phyloP scores from a whole-genome alignment of 2,888 invertebrate species.

The Philhelius pedissequus region DNA sequence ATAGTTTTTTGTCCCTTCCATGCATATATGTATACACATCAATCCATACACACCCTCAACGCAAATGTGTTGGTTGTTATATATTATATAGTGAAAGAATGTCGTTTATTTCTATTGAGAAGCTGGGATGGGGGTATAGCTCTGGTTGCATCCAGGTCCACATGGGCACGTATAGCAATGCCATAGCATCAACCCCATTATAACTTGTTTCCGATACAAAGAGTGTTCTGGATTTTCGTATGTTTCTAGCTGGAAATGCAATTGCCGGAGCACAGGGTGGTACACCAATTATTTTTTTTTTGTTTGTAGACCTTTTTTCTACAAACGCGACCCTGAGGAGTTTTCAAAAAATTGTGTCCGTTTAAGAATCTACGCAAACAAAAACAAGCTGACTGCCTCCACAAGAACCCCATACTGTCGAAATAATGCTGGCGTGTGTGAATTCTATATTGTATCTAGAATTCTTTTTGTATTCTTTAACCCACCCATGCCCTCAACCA shows the following conservation, averaged over 20 bases:
- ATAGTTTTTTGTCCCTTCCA: conserved; percentile 1
- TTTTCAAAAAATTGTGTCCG: conserved; percentile 57
- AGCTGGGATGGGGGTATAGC: background rate
- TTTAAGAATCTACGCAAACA: conserved; percentile 58
- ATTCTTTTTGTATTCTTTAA: background rate
- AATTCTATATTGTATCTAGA: background rate
- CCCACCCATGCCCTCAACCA: background rate
- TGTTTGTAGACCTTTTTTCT: background rate
- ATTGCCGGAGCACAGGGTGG: background rate
- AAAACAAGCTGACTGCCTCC: conserved; percentile 24
- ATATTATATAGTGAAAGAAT: conserved; percentile 28
- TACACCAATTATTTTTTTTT: background rate
- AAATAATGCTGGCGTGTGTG: background rate
- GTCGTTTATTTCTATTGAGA: conserved; percentile 48
- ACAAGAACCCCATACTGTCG: background rate
- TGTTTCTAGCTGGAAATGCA: conserved; percentile 8
- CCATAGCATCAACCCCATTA: background rate
- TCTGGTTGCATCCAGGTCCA: conserved; percentile 3
- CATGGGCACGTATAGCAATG: background rate
- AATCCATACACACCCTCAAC: background rate
- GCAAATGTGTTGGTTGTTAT: background rate
- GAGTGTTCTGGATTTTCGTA: conserved; percentile 25
- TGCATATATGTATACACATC: background rate
- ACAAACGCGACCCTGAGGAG: conserved; percentile 41
- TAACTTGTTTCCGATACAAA: conserved; percentile 35